These are phyloP conservation scores for Nemapogon koenigi DNA, from an alignment of 2,888 invertebrate genomes.

Conservation along the genomic window DNA sequence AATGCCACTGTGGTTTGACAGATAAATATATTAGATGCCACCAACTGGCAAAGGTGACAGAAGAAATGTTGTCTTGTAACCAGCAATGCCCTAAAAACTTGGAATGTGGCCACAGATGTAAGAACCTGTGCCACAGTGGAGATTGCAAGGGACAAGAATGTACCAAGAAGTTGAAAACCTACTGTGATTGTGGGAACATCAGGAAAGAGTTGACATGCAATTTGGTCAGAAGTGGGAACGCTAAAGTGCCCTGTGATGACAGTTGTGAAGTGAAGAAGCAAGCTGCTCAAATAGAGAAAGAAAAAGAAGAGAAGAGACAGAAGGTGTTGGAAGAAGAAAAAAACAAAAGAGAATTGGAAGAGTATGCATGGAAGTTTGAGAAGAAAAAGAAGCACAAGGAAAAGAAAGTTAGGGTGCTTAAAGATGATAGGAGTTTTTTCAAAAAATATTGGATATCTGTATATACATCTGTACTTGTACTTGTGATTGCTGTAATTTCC, in stretches of 20 bases:
- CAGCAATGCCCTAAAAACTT: slow-evolving; percentile 89
- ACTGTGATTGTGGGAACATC: slow-evolving; percentile 79
- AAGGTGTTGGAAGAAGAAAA: slow-evolving; percentile 68
- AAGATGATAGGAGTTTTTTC: slow-evolving; percentile 41
- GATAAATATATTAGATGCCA: slow-evolving; percentile 78
- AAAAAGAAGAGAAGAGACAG: slow-evolving; percentile 62
- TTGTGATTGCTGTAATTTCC: slow-evolving; percentile 25
- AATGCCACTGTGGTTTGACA: slow-evolving; percentile 85
- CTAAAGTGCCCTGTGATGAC: slow-evolving; percentile 67
- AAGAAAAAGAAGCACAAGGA: slow-evolving; percentile 67
- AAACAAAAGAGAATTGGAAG: slow-evolving; percentile 75
- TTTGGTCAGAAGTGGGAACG: slow-evolving; percentile 46
- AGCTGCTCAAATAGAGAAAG: slow-evolving; percentile 56
- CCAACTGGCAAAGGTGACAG: slow-evolving; percentile 65
- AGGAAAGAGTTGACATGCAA: slow-evolving; percentile 78
- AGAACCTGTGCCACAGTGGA: slow-evolving; percentile 75
- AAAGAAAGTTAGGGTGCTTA: slow-evolving; percentile 47
- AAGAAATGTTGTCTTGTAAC: slow-evolving; percentile 70
- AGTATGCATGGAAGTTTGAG: slow-evolving; percentile 78
- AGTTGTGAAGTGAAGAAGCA: slow-evolving; percentile 66
- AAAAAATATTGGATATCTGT: slow-evolving; percentile 51
- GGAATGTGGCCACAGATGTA: slow-evolving; percentile 85
- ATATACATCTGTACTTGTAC: slow-evolving; percentile 29
- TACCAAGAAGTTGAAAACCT: slow-evolving; percentile 78
- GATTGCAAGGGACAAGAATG: slow-evolving; percentile 73